These are phyloP conservation scores for Numenius phaeopus DNA, from an alignment of 2,797 vertebrate species.

Conservation along the genomic window DNA sequence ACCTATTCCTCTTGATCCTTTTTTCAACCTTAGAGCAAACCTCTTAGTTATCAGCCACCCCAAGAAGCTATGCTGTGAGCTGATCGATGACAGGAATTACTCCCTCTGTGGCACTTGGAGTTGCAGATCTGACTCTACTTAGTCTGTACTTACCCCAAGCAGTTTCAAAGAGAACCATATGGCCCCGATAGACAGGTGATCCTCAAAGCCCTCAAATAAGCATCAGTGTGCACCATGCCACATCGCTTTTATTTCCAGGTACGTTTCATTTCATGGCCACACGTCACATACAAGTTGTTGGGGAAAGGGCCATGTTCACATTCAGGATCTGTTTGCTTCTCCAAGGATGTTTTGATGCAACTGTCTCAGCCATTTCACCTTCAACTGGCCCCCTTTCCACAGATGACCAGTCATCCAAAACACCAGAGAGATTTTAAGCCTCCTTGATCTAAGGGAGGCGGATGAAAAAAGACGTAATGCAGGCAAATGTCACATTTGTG, in stretches of 20 bases:
- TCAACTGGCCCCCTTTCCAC: neutral
- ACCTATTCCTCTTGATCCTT: neutral
- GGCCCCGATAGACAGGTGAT: neutral
- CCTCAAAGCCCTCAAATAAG: neutral
- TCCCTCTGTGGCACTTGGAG: neutral
- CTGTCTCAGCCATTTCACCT: constrained; percentile 26
- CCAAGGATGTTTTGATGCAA: neutral
- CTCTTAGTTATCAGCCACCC: neutral
- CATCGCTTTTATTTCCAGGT: neutral
- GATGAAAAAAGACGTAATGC: constrained; percentile 46
- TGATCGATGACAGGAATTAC: neutral
- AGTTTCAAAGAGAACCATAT: rapidly evolving
- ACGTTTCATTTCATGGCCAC: neutral
- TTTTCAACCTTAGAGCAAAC: neutral
- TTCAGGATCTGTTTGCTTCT: neutral
- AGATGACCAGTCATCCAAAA: constrained; percentile 51
- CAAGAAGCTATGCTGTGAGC: neutral
- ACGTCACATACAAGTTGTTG: neutral
- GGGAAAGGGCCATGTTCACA: neutral
- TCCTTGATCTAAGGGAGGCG: neutral
- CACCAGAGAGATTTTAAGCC: constrained; percentile 30
- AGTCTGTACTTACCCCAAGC: neutral
- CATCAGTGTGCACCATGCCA: neutral
- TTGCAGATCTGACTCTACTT: neutral
- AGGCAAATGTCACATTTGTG: constrained; percentile 60